Evolutionary conservation across 2,113 vertebrate species (phyloP).

Genomic region (Catharus fuscescens): DNA sequence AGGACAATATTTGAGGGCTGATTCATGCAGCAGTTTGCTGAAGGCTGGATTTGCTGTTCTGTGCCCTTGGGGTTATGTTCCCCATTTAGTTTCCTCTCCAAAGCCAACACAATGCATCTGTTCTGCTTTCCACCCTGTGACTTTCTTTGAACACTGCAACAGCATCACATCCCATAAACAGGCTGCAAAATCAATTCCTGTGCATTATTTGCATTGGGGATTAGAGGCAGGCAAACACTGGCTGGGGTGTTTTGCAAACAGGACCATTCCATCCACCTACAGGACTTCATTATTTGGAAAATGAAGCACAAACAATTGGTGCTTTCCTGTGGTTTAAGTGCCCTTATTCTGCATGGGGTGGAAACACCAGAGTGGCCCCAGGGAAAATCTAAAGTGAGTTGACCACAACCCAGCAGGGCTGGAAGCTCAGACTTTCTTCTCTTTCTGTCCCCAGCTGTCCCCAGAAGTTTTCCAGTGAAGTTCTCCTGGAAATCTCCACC

Average conservation of each 20-base stretch:
- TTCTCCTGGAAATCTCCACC: neutral
- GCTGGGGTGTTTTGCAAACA: neutral
- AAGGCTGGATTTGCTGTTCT: conserved; percentile 34
- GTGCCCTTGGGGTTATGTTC: conserved; percentile 26
- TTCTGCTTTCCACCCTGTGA: neutral
- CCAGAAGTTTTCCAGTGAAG: neutral
- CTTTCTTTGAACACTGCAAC: neutral
- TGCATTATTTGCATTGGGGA: neutral
- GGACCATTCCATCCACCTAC: neutral
- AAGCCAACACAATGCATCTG: conserved; percentile 3
- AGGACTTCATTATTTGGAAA: neutral
- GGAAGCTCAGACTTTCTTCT: neutral
- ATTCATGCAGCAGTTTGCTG: neutral
- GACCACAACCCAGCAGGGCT: neutral
- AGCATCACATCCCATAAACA: neutral
- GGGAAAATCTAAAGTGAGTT: neutral
- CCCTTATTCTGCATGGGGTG: neutral
- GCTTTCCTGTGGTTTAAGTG: neutral
- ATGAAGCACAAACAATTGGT: neutral
- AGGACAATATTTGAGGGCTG: conserved; percentile 25
- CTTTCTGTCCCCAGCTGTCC: neutral
- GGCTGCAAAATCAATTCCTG: neutral
- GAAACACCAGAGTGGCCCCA: neutral
- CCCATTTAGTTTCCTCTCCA: conserved; percentile 6
- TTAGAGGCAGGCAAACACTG: conserved; percentile 18